Base-by-base conservation (phyloP, 2,888 invertebrate genomes). In the Cataglyphis albicans region DNA sequence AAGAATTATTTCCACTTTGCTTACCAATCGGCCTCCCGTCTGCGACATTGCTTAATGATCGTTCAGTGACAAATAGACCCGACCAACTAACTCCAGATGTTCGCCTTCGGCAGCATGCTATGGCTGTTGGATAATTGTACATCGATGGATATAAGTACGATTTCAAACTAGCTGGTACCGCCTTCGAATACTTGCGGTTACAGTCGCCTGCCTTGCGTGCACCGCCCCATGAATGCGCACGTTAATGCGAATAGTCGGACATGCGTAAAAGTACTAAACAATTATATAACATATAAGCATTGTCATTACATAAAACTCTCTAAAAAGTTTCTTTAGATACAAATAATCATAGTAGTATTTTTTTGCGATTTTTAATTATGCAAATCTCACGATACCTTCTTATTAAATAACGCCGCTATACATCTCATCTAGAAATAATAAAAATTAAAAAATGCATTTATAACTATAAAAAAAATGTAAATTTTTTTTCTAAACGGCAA, bases 61-160 rank as follows among this genome's bases (percentile, higher is more conserved):
- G 83, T 87, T 89, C 92, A 88, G 90, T 92, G 92, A 93, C 92
- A 93, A 93, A 93, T 92, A 92, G 92, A 92, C 91, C 88, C 87
- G 87, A 84, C 85, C 89, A 81, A 84, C 84, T 76, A 87, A 59
- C 89, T 83, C 89, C 90, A 87, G 87, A 87, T 91, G 90, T 89
- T 89, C 84, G 84, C 88, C 88, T 83, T 85, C 88, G 64, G 83
- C 86, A 59, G 52, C 35, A 7, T 55, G 85, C 90, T 90, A 90
- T 89, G 90, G 90, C 91, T 91, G 90, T 90, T 90, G 85, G 91
- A 92, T 92, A 91, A 92, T 91, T 91, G 91, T 88, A 90, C 87
- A 90, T 91, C 90, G 90, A 89, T 87, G 87, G 64, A 83, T 84
- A 78, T 75, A 81, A 82, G 21, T 63, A 82, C 86, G 82, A 84